Percentiles rank a stretch among this genome's conserved stretches.
These are phyloP conservation scores for Patella depressa DNA, from an alignment of 2,888 invertebrate genomes.

Conservation along the genomic window DNA sequence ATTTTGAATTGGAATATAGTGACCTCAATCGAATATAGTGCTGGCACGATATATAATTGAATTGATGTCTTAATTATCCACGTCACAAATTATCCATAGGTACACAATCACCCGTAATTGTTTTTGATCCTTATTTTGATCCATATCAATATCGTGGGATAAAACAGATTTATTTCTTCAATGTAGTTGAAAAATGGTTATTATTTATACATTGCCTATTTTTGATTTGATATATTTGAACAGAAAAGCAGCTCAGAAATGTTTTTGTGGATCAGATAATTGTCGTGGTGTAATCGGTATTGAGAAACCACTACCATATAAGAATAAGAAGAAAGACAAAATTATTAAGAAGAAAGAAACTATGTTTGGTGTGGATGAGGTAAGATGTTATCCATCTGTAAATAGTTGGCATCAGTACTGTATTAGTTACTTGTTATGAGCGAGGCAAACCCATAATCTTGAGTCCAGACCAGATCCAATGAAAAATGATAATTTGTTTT, in stretches of 20 bases:
- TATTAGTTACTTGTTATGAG: neutral
- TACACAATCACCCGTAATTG: too few relatives aligned
- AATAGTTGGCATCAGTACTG: slow-evolving; percentile 24
- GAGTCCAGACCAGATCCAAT: neutral
- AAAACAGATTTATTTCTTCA: neutral
- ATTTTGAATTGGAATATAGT: too few relatives aligned
- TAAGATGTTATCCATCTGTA: neutral
- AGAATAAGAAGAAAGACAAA: slow-evolving; percentile 65
- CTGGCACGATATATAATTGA: too few relatives aligned
- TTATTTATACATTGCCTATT: neutral
- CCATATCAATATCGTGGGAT: too few relatives aligned
- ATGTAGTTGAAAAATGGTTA: neutral
- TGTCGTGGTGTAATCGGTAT: slow-evolving; percentile 96
- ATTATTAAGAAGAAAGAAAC: slow-evolving; percentile 70
- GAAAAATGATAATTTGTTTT: too few relatives aligned
- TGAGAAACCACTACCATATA: slow-evolving; percentile 59
- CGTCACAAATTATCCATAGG: too few relatives aligned
- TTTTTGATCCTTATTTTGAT: too few relatives aligned
- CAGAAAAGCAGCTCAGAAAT: slow-evolving; percentile 95
- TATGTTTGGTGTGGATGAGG: slow-evolving; percentile 44
- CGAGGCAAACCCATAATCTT: neutral
- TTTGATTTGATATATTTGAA: slow-evolving; percentile 27
- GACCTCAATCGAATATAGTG: too few relatives aligned
- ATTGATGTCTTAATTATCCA: too few relatives aligned
- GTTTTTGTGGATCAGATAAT: slow-evolving; percentile 89